These are phyloP conservation scores for Heteropelma amictum DNA, from an alignment of 2,888 invertebrate genomes.

Conservation along the genomic window DNA sequence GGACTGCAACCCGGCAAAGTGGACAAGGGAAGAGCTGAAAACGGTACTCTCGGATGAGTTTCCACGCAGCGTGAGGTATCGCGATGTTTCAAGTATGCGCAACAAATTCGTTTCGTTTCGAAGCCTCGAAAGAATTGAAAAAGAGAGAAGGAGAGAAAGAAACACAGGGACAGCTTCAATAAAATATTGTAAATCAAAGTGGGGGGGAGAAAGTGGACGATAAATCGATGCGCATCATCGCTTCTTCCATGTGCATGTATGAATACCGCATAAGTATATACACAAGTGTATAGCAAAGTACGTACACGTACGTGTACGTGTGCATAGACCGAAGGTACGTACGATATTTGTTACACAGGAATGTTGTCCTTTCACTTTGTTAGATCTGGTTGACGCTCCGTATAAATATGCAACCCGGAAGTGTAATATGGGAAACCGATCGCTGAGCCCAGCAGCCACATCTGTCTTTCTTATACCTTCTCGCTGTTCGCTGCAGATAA, in stretches of 20 bases:
- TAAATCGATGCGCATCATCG: slow-evolving; percentile 54
- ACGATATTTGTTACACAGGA: too few species aligned
- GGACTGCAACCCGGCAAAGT: too few species aligned
- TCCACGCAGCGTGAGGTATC: slow-evolving; percentile 37
- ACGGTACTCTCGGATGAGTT: slow-evolving; percentile 36
- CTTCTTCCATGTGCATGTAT: slow-evolving; percentile 8
- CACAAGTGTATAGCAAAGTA: background rate
- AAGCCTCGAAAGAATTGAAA: slow-evolving; percentile 16
- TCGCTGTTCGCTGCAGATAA: slow-evolving; percentile 29
- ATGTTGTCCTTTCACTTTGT: slow-evolving; percentile 57
- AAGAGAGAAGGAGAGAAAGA: slow-evolving; percentile 9
- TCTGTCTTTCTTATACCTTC: background rate
- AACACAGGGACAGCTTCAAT: slow-evolving; percentile 40
- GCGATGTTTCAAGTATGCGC: background rate
- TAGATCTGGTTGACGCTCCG: slow-evolving; percentile 55
- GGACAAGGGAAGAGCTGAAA: slow-evolving; percentile 37
- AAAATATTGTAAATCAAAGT: slow-evolving; percentile 58
- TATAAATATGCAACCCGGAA: slow-evolving; percentile 49
- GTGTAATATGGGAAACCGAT: slow-evolving; percentile 50
- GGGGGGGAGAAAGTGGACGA: slow-evolving; percentile 47
- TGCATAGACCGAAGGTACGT: too few species aligned
- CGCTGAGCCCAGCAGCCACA: slow-evolving; percentile 12
- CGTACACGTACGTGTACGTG: background rate
- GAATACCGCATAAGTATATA: background rate
- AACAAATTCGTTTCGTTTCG: slow-evolving; percentile 42